Conservation (phyloP, 2,113 vertebrate genomes). For the Pseudorhombus dupliciocellatus region DNA sequence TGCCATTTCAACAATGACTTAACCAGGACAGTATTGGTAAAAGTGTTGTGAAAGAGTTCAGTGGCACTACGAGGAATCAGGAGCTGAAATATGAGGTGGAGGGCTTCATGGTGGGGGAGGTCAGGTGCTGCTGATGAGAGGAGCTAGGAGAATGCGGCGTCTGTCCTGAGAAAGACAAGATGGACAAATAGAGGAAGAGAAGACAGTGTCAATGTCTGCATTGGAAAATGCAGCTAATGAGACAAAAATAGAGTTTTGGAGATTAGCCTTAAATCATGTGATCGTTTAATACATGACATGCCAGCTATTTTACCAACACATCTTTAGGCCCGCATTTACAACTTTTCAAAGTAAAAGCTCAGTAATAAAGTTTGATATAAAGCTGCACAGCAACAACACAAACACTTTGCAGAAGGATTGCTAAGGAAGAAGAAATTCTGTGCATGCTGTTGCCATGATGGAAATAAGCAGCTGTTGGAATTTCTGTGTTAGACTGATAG, state of each 20-base stretch:
- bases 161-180: constrained; percentile 57
- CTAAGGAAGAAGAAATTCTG: no score
- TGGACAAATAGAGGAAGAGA: neutral
- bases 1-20: neutral
- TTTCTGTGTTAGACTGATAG: no score
- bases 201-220: neutral
- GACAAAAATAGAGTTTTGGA: no score
- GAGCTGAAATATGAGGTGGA: constrained; percentile 75
- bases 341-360: neutral
- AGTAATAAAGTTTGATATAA: neutral
- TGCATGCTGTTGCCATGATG: no score
- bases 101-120: constrained; percentile 67
- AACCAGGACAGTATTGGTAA: neutral
- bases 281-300: neutral
- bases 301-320: neutral
- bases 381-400: neutral
- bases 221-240: neutral
- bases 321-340: neutral
- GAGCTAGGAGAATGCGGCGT: constrained; percentile 62
- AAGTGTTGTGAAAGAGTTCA: neutral
- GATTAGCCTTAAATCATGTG: neutral
- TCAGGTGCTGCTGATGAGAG: constrained; percentile 73
- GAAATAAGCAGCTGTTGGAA: no score
- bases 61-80: constrained; percentile 32
- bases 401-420: no score